phyloP scores from a whole-genome alignment of 1,140 invertebrate species.

The Monomorium pharaonis region DNA sequence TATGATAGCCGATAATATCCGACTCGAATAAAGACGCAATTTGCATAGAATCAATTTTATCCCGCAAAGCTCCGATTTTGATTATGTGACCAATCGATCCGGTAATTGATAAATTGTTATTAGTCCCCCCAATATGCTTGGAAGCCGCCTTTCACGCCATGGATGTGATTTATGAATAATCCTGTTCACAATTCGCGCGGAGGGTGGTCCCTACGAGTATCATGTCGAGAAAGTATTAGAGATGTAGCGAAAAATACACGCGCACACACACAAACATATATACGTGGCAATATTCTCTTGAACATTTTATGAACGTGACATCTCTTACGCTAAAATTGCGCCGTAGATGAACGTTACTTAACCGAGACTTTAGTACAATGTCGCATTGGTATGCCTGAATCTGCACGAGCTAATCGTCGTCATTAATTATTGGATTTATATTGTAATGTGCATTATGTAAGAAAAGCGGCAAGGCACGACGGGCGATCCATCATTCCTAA shows the following conservation, averaged over 20 bases:
- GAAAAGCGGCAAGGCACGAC: conserved; percentile 43
- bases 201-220: conserved; percentile 18
- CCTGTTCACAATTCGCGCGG: conserved; percentile 1
- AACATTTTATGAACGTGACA: conserved; percentile 15
- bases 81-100: conserved; percentile 61
- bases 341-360: neutral
- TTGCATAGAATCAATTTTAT: conserved; percentile 63
- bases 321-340: conserved; percentile 2
- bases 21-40: neutral
- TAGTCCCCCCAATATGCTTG: conserved; percentile 58
- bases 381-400: conserved; percentile 33
- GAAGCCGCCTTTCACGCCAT: conserved; percentile 29
- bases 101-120: conserved; percentile 64
- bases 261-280: neutral
- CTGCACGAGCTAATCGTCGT: conserved; percentile 61
- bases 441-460: conserved; percentile 58
- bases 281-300: neutral
- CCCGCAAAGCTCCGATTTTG: conserved; percentile 54
- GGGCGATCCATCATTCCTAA: conserved; percentile 62
- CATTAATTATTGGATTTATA: conserved; percentile 72
- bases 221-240: conserved; percentile 8
- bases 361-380: neutral
- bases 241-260: neutral
- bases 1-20: conserved; percentile 59
- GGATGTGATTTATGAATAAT: conserved; percentile 34